phyloP scores from a whole-genome alignment of 1,140 invertebrate species.

The Laupala kohalensis region DNA sequence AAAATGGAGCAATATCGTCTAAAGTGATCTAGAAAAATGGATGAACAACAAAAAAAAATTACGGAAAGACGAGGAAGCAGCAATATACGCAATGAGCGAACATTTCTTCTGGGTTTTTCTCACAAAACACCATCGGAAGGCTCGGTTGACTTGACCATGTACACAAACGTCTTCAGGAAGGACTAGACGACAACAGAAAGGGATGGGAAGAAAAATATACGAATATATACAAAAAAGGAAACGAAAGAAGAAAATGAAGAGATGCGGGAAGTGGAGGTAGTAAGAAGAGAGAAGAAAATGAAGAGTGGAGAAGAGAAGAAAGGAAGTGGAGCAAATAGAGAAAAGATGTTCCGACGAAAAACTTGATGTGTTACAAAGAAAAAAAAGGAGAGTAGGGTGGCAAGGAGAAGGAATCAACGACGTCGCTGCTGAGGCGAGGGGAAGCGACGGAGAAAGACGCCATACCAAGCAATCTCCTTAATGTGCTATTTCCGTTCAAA shows the following conservation, averaged over 20 bases:
- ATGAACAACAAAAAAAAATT: conserved; percentile 16
- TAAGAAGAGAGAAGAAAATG: background rate
- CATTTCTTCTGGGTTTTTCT: background rate
- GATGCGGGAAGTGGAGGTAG: background rate
- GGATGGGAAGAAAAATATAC: background rate
- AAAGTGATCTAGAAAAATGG: background rate
- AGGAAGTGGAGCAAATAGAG: background rate
- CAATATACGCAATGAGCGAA: background rate
- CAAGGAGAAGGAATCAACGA: background rate
- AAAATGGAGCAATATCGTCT: background rate
- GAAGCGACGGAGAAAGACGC: background rate
- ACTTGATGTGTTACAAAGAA: background rate
- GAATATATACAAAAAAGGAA: background rate
- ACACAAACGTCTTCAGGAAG: background rate
- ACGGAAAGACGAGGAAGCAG: background rate
- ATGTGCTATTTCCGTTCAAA: background rate
- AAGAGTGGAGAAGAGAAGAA: no score
- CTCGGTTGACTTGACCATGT: background rate
- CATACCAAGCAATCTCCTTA: background rate
- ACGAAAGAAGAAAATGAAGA: background rate
- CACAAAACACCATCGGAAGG: no score
- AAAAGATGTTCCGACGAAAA: background rate
- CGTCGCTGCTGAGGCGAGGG: background rate
- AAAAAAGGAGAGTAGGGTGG: background rate
- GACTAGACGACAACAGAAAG: background rate